phyloP scores from a whole-genome alignment of 2,797 vertebrate genomes.

The Lepus oiostolus region DNA sequence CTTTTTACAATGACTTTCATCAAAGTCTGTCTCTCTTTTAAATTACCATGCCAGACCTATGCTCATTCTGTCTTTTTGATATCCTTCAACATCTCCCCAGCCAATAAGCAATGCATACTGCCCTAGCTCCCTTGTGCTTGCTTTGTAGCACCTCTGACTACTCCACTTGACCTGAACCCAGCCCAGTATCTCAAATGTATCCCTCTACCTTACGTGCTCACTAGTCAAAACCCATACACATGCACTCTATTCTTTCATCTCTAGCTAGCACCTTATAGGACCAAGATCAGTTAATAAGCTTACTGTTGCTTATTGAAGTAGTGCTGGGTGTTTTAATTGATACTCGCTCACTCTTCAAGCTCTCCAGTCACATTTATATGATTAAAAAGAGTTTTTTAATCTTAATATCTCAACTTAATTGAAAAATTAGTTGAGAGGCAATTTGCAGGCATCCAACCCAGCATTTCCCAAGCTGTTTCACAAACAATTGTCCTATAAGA shows the following conservation, averaged over 20 bases:
- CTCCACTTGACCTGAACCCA: not conserved
- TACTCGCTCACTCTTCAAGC: not conserved
- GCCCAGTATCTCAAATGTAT: not conserved
- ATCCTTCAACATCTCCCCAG: not conserved
- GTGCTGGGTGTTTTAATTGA: not conserved
- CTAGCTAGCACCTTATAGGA: not conserved
- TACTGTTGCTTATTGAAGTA: not conserved
- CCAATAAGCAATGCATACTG: not conserved
- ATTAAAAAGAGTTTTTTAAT: conserved; percentile 59
- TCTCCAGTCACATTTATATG: conserved; percentile 41
- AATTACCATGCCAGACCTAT: rapidly evolving
- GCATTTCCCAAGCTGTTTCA: conserved; percentile 56
- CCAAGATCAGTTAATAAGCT: not conserved
- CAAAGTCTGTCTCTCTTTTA: not conserved
- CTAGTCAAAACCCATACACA: not conserved
- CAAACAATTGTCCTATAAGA: conserved; percentile 31
- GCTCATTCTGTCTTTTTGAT: no score
- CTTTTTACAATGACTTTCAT: no score
- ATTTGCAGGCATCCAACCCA: conserved; percentile 36
- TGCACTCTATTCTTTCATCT: not conserved
- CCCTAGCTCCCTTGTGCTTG: not conserved
- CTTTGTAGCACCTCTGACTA: not conserved
- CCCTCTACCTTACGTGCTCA: not conserved
- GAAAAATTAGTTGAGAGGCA: conserved; percentile 64
- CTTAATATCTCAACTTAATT: conserved; percentile 46